phyloP scores from a whole-genome alignment of 92 coral and sea anemone genomes.

The Paramuricea clavata region DNA sequence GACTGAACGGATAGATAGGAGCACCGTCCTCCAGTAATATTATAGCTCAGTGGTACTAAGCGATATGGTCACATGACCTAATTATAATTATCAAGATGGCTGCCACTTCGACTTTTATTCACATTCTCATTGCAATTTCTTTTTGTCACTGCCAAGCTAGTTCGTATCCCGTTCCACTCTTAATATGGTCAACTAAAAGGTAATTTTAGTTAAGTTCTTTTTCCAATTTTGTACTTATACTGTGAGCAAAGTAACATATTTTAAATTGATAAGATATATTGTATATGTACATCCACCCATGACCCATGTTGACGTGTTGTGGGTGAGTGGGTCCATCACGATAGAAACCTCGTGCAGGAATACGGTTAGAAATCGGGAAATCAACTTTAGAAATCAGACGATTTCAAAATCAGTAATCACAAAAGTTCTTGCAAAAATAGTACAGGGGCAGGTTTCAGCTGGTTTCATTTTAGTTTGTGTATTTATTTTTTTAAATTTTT shows the following conservation, averaged over 20 bases:
- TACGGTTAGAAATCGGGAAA: too few species aligned
- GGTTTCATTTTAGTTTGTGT: too few species aligned
- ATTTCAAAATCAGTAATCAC: too few species aligned
- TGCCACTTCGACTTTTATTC: background rate
- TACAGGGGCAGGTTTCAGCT: too few species aligned
- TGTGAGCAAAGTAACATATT: background rate
- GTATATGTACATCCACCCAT: background rate
- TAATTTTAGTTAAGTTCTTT: conserved; percentile 29
- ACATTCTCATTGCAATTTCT: conserved; percentile 17
- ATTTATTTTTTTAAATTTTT: too few species aligned
- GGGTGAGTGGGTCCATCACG: too few species aligned
- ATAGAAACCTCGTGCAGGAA: too few species aligned
- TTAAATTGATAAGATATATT: background rate
- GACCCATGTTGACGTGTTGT: background rate
- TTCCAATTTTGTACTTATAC: background rate
- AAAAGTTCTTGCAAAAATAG: too few species aligned
- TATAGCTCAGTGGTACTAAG: too few species aligned
- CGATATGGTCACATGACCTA: background rate
- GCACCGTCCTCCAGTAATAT: too few species aligned
- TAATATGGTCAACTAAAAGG: conserved; percentile 98
- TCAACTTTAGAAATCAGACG: too few species aligned
- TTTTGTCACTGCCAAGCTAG: background rate
- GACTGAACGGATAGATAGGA: too few species aligned
- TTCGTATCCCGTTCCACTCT: conserved; percentile 81
- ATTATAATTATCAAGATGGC: conserved; percentile 23